These are phyloP conservation scores for Melolontha melolontha DNA, from an alignment of 2,888 invertebrate genomes.

Conservation along the genomic window DNA sequence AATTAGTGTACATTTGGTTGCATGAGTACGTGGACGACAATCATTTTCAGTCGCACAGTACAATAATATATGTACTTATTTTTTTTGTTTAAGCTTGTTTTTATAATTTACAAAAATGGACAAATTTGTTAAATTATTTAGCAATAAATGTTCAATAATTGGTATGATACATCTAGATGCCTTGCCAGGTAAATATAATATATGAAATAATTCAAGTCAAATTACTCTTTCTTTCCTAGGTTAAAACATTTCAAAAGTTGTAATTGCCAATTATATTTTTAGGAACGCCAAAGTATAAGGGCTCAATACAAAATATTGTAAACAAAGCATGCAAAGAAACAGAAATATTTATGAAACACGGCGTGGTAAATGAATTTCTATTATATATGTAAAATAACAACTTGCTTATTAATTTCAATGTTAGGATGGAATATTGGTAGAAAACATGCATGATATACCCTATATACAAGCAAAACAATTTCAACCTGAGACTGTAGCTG, in stretches of 20 bases:
- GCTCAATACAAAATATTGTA: slow-evolving; percentile 69
- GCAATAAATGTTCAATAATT: slow-evolving; percentile 69
- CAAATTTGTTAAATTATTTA: slow-evolving; percentile 64
- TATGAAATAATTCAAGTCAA: neutral
- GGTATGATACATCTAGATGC: slow-evolving; percentile 80
- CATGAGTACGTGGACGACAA: too few species aligned
- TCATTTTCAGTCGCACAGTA: too few species aligned
- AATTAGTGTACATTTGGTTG: too few species aligned
- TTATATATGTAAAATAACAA: neutral
- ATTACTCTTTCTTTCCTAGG: too few species aligned
- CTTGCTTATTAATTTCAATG: slow-evolving; percentile 41
- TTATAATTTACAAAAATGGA: too few species aligned
- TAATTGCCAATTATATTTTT: too few species aligned
- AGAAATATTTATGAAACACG: slow-evolving; percentile 68
- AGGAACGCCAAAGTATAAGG: slow-evolving; percentile 73
- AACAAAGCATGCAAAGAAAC: slow-evolving; percentile 73
- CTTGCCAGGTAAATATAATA: slow-evolving; percentile 72
- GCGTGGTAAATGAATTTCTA: slow-evolving; percentile 41
- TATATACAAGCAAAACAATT: slow-evolving; percentile 72
- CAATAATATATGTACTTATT: too few species aligned
- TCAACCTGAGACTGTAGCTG: slow-evolving; percentile 76
- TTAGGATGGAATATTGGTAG: slow-evolving; percentile 78
- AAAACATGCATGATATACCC: slow-evolving; percentile 86
- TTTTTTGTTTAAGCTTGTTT: too few species aligned
- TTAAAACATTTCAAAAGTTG: too few species aligned